Evolutionary conservation across 2,888 invertebrate genomes (phyloP), one percentile per base, ranked within the genome.

Genomic region (Philereme transversata): DNA sequence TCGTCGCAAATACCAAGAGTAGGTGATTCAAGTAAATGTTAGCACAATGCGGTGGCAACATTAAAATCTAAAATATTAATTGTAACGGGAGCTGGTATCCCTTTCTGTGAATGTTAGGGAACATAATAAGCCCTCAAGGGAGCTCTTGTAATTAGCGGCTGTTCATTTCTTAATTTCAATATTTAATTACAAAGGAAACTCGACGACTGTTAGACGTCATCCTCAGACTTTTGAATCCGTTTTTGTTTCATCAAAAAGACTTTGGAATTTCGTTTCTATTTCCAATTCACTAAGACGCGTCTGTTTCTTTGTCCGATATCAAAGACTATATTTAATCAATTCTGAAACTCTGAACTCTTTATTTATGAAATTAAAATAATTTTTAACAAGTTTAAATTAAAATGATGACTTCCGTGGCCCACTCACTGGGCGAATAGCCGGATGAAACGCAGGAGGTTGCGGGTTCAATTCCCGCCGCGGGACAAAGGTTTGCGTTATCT

Each of bases 101-200:
- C 90, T 88, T 88, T 86, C 84, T 82, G 81, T 77, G 78, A 86
- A 83, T 87, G 87, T 78, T 82, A 81, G 87, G 87, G 86, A 83
- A 84, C 84, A 81, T 86, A 89, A 90, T 88, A 88, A 89, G 87
- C 88, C 92, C 93, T 76, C 89, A 72, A 90, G 93, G 92, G 93
- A 92, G 86, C 91, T 88, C 90, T 83, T 84, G 88, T 92, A 93
- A 92, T 93, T 92, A 92, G 91, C 89, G 92, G 89, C 91, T 92
- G 92, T 91, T 93, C 92, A 92, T 93, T 93, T 93, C 93, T 93
- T 93, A 93, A 93, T 93, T 93, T 92, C 92, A 93, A 93, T 93
- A 92, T 93, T 93, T 93, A 93, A 93, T 93, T 93, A 93, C 92
- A 90, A 92, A 92, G 92, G 92, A 91, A 91, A 91, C 90, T 90